Base-by-base conservation (phyloP, 2,888 invertebrate genomes). In the Diaperis boleti region DNA sequence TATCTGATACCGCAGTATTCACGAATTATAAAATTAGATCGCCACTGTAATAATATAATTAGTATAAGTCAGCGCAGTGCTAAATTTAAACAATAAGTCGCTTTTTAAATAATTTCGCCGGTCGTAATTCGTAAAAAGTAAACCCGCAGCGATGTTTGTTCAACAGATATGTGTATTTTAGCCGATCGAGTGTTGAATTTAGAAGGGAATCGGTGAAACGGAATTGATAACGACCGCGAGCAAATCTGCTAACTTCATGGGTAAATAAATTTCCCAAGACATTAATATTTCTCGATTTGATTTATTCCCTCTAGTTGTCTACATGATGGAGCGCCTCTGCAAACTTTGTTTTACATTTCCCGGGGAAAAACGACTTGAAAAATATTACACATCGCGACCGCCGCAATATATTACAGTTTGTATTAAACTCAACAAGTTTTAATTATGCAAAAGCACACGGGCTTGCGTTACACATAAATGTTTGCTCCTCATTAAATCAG, bases 201-300 rank as follows among this genome's bases (percentile, higher is more conserved):
- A 44, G 57, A 57, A 17, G 49, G 55, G 18, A 49, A 49, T 57
- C 50, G 57, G 57, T 62, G 57, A 56, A 56, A 62, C 42, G 49
- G 57, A 62, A 57, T 57, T 50, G 62, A 56, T 49, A 62, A 62
- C 56, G 56, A 52, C 59, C 63, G 52, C 59, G 41, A 59, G 63
- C 49, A 54, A 63, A 63, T 63, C 59, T 59, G 59, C 42, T 59
- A 54, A 63, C 63, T 63, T 54, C 47, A 63, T 59, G 45, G 59
- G 59, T 52, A 59, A 59, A 63, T 63, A 63, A 63, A 63, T 63
- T 59, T 52, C 41, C 59, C 45, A 59, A 59, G 59, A 57, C 59
- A 54, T 63, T 63, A 63, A 63, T 59, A 63, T 63, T 59, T 59
- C 52, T 52, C 44, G 52, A 61, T 55, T 55, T 61, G 55, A 62